phyloP scores from a whole-genome alignment of 1,140 invertebrate species.

The Cotesia glomerata region DNA sequence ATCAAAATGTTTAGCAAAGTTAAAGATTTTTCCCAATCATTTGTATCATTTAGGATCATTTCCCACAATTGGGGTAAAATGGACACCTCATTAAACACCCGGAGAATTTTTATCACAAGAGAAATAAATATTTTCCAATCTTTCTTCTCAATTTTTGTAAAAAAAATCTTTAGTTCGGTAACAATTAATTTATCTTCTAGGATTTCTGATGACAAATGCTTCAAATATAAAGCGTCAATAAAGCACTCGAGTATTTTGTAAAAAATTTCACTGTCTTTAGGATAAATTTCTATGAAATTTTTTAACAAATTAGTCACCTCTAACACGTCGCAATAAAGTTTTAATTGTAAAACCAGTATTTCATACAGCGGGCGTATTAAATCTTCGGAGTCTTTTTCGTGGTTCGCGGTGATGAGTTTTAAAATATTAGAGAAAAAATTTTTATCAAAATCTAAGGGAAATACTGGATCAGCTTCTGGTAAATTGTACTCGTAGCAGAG shows the following conservation, averaged over 20 bases:
- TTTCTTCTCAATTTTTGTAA: neutral
- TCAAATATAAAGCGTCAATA: neutral
- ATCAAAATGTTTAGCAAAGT: conserved; percentile 2
- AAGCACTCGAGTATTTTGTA: neutral
- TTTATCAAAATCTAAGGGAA: neutral
- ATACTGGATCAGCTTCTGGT: neutral
- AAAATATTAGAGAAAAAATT: neutral
- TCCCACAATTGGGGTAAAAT: neutral
- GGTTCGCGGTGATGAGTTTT: neutral
- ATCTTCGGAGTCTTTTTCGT: neutral
- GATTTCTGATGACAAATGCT: neutral
- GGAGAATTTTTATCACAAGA: neutral
- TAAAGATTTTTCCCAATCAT: conserved; percentile 3
- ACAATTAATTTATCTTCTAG: too few species aligned
- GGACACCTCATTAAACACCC: neutral
- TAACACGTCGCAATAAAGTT: neutral
- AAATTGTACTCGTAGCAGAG: conserved; percentile 19
- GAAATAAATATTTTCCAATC: neutral
- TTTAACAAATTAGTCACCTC: neutral
- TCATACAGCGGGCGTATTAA: neutral
- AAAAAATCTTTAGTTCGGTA: neutral
- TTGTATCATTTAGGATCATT: neutral
- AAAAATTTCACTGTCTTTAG: neutral
- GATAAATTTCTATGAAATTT: neutral
- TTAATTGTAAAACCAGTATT: neutral